Evolutionary conservation across 2,113 vertebrate genomes (phyloP), one percentile per base, ranked within the genome.

Genomic region (Anoura caudifer): DNA sequence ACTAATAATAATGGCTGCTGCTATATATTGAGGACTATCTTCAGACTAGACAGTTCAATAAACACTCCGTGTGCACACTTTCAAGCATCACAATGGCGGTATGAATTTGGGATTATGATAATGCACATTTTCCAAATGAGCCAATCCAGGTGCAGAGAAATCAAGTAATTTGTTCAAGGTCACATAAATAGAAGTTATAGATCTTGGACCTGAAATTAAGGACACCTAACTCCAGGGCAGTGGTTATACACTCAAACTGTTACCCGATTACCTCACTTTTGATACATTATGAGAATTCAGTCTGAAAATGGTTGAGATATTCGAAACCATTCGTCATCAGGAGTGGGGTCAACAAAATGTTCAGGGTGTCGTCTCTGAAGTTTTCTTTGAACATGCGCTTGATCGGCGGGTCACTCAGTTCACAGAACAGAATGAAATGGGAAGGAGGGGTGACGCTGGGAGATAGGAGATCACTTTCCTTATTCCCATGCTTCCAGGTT

Each of bases 381-480:
- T 69, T 90, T 83, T 76, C 31, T 95, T 92, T 86, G 45, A 95
- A n/a, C 69, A 28, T 69, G 56, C 83, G 56, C n/a, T 93, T 95
- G 79, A 75, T 61, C 54, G 75, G 52, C 31, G 67, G 87, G 36
- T 89, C 61, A 83, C 80, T 73, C 33, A 13, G 16, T 67, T 96
- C 41, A 61, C 31, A 87, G 36, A 41, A 31, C 26, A 69, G 59
- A 81, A 85, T 6, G 70, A 70, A 76, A 38, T 10, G 10, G 24
- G 14, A 92, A 8, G 43, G 14, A 92, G 11, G 43, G 0, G n/a
- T 82, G 45, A 77, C 36, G 3, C 22, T n/a, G 20, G 4, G 47
- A 2, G 4, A 31, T 5, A 76, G 17, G 12, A 72, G 15, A 24
- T 56, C 26, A 45, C 41, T 61, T 61, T 81, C 31, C 31, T 95